Base-by-base conservation (phyloP, 2,113 vertebrate genomes). In the Daboia siamensis region DNA sequence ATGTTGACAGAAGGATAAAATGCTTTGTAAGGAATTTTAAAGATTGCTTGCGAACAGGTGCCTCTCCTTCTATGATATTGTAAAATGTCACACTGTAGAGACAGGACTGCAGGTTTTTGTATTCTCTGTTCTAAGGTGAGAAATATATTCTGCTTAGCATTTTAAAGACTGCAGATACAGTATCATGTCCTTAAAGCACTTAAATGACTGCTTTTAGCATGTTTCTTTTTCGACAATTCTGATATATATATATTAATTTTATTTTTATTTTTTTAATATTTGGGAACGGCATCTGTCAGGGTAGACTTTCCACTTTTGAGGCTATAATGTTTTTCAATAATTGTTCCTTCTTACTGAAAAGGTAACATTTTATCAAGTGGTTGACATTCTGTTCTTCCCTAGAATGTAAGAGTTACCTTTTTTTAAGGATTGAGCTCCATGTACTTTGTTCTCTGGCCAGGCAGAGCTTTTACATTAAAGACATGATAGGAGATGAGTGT, bases 391-490 rank as follows among this genome's bases (percentile, higher is more conserved):
- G 48, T 33, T 1, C 5, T 48, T 59, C 6, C 48, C 13, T 5
- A 20, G 57, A 87, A 39, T 13, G 91, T 64, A 44, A 0, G 21
- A 29, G 21, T 86, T 51, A 8, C 54, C 0, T 52, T 20, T 44
- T 0, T 23, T 39, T 1, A 7, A 26, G 9, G 69, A 2, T 13
- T 56, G n/a, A 88, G 44, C 84, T 24, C 46, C 0, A 4, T 5
- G n/a, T 29, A 5, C 15, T 15, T 0, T 92, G 86, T 85, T 12
- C 0, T 61, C 3, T 92, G 3, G 2, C 13, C 55, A 86, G 90
- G 93, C 86, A 87, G 15, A 93, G 13, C 87, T 91, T 95, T 95
- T 88, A 39, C 24, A 86, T 89, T 91, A 96, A 86, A 0, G n/a
- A 46, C 90, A 88, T 52, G 20, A 88, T 93, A 91, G 39, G 95